phyloP scores from a whole-genome alignment of 2,888 invertebrate genomes.

The Altica lythri region DNA sequence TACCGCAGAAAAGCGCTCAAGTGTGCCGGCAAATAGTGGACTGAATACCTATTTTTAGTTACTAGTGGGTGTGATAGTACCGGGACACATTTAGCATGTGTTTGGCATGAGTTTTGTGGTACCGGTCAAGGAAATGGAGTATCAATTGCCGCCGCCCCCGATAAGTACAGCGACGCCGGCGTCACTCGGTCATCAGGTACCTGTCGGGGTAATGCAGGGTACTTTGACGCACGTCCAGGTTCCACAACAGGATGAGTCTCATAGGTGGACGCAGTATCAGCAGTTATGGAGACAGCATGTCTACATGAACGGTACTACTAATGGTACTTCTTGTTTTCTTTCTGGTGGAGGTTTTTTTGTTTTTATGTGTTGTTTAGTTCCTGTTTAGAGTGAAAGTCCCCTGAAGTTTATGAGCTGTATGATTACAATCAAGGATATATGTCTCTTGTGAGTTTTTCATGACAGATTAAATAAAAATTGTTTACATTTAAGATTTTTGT shows the following conservation, averaged over 20 bases:
- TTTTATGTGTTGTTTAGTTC: not conserved
- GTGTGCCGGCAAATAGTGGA: conserved; percentile 29
- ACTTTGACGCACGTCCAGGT: conserved; percentile 68
- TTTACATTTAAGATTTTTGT: too few species aligned
- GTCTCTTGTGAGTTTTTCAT: too few species aligned
- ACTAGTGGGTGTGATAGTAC: conserved; percentile 37
- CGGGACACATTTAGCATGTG: conserved; percentile 55
- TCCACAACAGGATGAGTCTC: conserved; percentile 59
- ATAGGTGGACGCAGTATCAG: conserved; percentile 73
- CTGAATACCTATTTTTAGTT: conserved; percentile 28
- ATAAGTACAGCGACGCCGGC: conserved; percentile 52
- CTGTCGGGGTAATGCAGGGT: conserved; percentile 68
- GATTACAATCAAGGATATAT: too few species aligned
- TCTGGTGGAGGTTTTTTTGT: conserved; percentile 19
- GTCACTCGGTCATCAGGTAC: conserved; percentile 59
- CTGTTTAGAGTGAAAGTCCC: not conserved
- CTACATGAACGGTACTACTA: conserved; percentile 72
- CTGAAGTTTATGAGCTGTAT: too few species aligned
- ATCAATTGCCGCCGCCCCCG: conserved; percentile 62
- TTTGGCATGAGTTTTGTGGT: conserved; percentile 58
- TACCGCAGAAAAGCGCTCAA: conserved; percentile 44
- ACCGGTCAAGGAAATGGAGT: conserved; percentile 57
- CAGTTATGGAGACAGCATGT: conserved; percentile 82
- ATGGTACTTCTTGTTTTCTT: conserved; percentile 15
- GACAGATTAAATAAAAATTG: too few species aligned